Base-by-base conservation (phyloP, 2,888 invertebrate species). In the Tipula confusa region DNA sequence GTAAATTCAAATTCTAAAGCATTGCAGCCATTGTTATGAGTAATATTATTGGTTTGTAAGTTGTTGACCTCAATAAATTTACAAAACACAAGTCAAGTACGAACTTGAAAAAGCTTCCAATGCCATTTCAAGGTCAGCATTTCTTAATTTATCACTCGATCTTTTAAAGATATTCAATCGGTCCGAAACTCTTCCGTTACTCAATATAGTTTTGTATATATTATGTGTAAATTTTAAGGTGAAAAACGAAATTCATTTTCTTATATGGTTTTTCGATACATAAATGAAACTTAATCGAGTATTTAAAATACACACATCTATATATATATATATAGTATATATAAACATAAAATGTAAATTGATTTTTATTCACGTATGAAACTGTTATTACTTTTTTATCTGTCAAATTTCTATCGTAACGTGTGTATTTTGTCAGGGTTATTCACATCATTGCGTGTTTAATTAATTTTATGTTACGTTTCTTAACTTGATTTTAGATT, bases 341-440 rank as follows among this genome's bases (percentile, higher is more conserved):
- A 18, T 6, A 48, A 4, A 48, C 48, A 18, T 48, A 48, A 48
- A 48, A 48, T 48, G 18, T 48, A 64, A 24, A 64, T 64, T 64
- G 48, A 48, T 64, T 64, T 64, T 64, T 64, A 64, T 64, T 64
- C 64, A 64, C 64, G 64, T 64, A 64, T 24, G 64, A 64, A 64
- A 64, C 24, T 64, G 64, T 64, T 64, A 64, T 64, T 64, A 64
- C 64, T 24, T 24, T 64, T 64, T 64, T 64, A 64, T 64, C 24
- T 64, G 64, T 64, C 64, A 64, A 24, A 64, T 64, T 24, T 64
- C 64, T 3, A n/a, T n/a, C n/a, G n/a, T n/a, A n/a, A n/a, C 4
- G 24, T 64, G 18, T 43, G 43, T 43, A n/a, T n/a, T 43, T 3
- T 43, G 43, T 43, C 43, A n/a, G 43, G n/a, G 43, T 43, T 43